Conservation (phyloP, 2,888 invertebrate genomes). For the Strigamia transsilvanica region DNA sequence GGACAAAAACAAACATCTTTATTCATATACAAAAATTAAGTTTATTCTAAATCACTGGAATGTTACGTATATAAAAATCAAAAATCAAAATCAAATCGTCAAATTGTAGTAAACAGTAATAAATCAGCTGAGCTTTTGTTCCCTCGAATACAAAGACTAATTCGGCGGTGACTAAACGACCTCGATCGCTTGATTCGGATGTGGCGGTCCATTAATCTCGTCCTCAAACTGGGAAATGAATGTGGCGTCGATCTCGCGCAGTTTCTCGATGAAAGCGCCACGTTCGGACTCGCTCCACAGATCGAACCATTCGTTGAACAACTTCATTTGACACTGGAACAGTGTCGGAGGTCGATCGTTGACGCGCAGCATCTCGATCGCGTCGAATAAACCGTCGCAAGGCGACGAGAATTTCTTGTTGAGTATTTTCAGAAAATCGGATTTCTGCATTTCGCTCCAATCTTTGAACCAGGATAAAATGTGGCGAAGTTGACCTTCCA, state of each 20-base stretch:
- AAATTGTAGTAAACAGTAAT: neutral
- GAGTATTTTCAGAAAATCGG: slow-evolving; percentile 81
- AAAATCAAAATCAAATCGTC: neutral
- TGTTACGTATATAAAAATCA: neutral
- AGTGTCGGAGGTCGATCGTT: slow-evolving; percentile 63
- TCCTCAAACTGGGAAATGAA: slow-evolving; percentile 62
- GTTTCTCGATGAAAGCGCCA: slow-evolving; percentile 61
- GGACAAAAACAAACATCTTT: too few species aligned
- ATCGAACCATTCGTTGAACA: slow-evolving; percentile 64
- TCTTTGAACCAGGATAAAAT: slow-evolving; percentile 87
- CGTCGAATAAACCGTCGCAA: slow-evolving; percentile 15
- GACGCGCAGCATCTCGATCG: slow-evolving; percentile 50
- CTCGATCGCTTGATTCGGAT: neutral
- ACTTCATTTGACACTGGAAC: slow-evolving; percentile 65
- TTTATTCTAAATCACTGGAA: neutral
- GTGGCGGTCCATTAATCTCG: slow-evolving; percentile 23
- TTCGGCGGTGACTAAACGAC: neutral
- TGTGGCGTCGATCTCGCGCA: slow-evolving; percentile 61
- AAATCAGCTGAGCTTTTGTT: too few species aligned
- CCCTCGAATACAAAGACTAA: neutral
- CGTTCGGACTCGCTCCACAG: slow-evolving; percentile 62
- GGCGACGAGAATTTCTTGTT: slow-evolving; percentile 72
- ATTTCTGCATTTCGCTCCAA: slow-evolving; percentile 86
- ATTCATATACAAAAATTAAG: neutral
- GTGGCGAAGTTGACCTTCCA: slow-evolving; percentile 75